Percentiles rank a stretch among this genome's conserved stretches.
These are phyloP conservation scores for Panagrolaimus sp. DNA, from an alignment of 1,140 invertebrate species.

Conservation along the genomic window DNA sequence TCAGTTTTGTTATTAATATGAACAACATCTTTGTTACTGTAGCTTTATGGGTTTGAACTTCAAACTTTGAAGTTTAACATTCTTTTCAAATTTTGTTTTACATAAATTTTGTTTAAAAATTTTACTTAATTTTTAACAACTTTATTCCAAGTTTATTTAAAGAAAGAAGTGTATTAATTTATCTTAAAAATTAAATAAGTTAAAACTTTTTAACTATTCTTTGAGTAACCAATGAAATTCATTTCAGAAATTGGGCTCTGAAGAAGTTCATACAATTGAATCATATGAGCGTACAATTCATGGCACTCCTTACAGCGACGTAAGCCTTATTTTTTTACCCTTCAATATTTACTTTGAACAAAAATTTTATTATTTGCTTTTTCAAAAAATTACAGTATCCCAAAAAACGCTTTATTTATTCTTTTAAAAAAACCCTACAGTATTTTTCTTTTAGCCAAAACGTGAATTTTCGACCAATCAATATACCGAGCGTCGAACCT, in stretches of 20 bases:
- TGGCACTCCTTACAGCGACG: conserved; percentile 21
- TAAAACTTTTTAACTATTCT: too few relatives aligned
- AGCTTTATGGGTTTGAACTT: too few relatives aligned
- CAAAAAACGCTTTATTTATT: background rate
- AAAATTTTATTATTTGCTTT: background rate
- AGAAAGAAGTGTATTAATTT: too few relatives aligned
- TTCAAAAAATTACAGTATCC: conserved; percentile 19
- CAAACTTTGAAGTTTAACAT: too few relatives aligned
- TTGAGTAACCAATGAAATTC: background rate
- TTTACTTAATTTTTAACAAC: too few relatives aligned
- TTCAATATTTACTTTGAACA: background rate
- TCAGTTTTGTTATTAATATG: too few relatives aligned
- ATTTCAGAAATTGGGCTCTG: conserved; percentile 30
- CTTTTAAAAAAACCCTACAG: background rate
- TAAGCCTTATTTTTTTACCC: conserved; percentile 9
- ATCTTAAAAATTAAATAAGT: too few relatives aligned
- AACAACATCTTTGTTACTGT: too few relatives aligned
- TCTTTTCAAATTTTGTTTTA: too few relatives aligned
- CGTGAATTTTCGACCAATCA: conserved; percentile 31
- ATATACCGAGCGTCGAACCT: conserved; percentile 35
- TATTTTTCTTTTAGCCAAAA: conserved; percentile 22
- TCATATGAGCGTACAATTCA: conserved; percentile 33
- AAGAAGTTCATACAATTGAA: conserved; percentile 39
- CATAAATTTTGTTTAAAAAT: too few relatives aligned
- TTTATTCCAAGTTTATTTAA: too few relatives aligned